Evolutionary conservation across 35 echinoderm and acorn worm species (phyloP).

Genomic region (Eucidaris tribuloides): DNA sequence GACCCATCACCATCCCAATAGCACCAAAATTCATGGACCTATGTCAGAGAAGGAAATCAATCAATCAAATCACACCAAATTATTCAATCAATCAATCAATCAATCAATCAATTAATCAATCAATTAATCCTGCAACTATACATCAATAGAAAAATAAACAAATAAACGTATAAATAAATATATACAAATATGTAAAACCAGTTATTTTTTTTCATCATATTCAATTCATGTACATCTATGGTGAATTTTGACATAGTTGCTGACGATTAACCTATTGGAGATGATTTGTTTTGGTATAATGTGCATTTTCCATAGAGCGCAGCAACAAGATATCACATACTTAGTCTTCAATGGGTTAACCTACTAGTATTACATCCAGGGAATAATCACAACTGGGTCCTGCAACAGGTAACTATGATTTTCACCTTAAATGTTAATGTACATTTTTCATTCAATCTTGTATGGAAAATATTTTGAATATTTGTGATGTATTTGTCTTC

Average conservation of each 20-base stretch:
- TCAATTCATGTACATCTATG: not conserved
- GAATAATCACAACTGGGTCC: not conserved
- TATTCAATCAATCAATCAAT: too few species aligned
- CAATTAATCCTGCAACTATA: too few species aligned
- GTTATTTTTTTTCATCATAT: not conserved
- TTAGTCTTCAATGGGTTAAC: not conserved
- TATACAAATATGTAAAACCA: not conserved
- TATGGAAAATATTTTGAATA: too few species aligned
- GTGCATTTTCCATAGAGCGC: too few species aligned
- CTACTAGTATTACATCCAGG: not conserved
- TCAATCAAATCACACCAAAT: too few species aligned
- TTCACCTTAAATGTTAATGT: too few species aligned
- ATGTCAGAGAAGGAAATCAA: too few species aligned
- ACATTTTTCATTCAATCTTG: too few species aligned
- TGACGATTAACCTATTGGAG: not conserved
- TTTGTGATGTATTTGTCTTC: too few species aligned
- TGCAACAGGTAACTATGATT: too few species aligned
- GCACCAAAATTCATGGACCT: constrained; percentile 94
- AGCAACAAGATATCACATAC: not conserved
- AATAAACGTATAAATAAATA: not conserved
- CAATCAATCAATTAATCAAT: too few species aligned
- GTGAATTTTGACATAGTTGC: not conserved
- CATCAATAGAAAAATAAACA: not conserved
- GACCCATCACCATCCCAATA: constrained; percentile 86
- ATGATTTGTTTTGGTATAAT: too few species aligned